These are phyloP conservation scores for Hypotaenidia philippensis DNA, from an alignment of 2,797 vertebrate genomes.

Conservation along the genomic window DNA sequence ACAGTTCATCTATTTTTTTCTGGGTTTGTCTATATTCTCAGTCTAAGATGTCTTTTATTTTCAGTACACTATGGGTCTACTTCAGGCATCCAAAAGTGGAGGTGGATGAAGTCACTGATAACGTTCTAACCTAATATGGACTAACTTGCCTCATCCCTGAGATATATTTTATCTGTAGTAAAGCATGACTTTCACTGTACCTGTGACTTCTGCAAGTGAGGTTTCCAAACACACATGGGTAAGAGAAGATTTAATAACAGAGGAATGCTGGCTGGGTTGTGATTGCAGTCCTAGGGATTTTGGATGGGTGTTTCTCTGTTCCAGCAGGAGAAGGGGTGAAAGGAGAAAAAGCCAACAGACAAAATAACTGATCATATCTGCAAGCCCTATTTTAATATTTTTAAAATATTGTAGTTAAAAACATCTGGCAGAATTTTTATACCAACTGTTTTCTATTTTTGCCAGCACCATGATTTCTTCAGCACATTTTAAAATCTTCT, in stretches of 20 bases:
- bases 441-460: neutral
- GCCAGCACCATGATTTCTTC: neutral
- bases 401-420: neutral
- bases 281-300: neutral
- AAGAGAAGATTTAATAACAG: neutral
- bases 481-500: neutral
- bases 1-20: neutral
- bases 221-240: neutral
- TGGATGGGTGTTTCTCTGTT: neutral
- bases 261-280: neutral
- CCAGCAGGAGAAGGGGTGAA: neutral
- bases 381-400: neutral
- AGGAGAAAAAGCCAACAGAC: neutral
- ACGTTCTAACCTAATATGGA: neutral
- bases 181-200: neutral
- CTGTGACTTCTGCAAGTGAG: neutral
- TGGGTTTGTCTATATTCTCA: neutral
- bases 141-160: neutral
- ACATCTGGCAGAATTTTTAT: neutral
- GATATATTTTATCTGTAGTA: neutral
- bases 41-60: neutral
- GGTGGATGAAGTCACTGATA: neutral
- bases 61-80: rapidly evolving
- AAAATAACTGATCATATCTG: neutral
- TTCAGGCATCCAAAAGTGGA: neutral